Evolutionary conservation across 1,140 invertebrate species (phyloP).

Genomic region (Thalassaphorura encarpata): DNA sequence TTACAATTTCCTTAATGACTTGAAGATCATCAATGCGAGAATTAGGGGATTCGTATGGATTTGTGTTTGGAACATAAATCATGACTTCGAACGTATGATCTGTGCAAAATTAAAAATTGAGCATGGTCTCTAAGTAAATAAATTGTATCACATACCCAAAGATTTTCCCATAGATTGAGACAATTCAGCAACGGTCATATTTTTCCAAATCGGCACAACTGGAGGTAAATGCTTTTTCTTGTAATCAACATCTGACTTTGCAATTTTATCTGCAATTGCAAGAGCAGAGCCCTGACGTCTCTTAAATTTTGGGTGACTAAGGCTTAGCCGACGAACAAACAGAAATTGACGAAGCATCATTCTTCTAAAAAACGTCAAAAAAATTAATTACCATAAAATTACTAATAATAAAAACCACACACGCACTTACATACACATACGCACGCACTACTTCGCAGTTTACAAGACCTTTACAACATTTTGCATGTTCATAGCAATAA

Average conservation of each 20-base stretch:
- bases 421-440: too few relatives aligned
- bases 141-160: slow-evolving; percentile 38
- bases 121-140: not conserved
- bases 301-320: too few relatives aligned
- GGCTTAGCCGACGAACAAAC: too few relatives aligned
- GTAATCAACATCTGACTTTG: not conserved
- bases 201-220: slow-evolving; percentile 58
- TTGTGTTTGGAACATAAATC: slow-evolving; percentile 50
- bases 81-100: slow-evolving; percentile 60
- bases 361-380: too few relatives aligned
- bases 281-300: too few relatives aligned
- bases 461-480: too few relatives aligned
- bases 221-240: slow-evolving; percentile 31
- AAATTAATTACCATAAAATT: too few relatives aligned
- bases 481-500: too few relatives aligned
- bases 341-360: too few relatives aligned
- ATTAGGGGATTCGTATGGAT: slow-evolving; percentile 42
- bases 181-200: slow-evolving; percentile 65
- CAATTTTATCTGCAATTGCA: not conserved
- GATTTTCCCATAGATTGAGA: slow-evolving; percentile 48
- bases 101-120: slow-evolving; percentile 35
- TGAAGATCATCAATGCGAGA: slow-evolving; percentile 44
- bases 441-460: too few relatives aligned
- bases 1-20: slow-evolving; percentile 46
- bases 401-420: too few relatives aligned